Conservation (phyloP, 2,797 vertebrate species). For the Perdix hodgsoniae region DNA sequence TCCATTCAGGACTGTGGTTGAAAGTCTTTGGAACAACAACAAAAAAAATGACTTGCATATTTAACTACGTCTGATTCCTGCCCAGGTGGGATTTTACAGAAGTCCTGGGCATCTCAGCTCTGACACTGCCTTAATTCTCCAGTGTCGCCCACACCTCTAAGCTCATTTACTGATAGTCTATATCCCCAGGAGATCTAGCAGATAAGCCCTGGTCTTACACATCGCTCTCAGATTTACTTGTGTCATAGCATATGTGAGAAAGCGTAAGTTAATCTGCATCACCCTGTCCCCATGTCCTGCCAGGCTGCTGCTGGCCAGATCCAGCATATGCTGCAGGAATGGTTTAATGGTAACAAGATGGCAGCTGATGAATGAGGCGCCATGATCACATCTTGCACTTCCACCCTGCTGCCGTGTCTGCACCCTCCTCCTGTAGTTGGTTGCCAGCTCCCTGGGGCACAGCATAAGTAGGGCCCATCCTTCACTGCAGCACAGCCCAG, state of each 20-base stretch:
- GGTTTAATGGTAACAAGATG: not conserved
- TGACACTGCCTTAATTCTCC: not conserved
- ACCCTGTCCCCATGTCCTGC: not conserved
- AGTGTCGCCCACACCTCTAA: not conserved
- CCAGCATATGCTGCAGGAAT: not conserved
- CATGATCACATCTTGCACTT: not conserved
- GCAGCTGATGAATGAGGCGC: not conserved
- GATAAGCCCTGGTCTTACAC: not conserved
- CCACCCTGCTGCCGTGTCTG: not conserved
- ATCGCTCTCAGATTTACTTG: not conserved
- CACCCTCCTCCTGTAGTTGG: too few relatives aligned
- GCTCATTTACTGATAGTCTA: not conserved
- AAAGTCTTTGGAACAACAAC: not conserved
- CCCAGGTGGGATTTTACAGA: not conserved
- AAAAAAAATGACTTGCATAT: not conserved
- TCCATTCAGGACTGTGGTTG: not conserved
- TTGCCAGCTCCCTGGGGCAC: not conserved
- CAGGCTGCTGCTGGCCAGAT: not conserved
- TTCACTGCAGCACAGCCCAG: fast-evolving
- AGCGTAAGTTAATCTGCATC: not conserved
- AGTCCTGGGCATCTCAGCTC: not conserved
- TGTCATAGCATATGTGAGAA: not conserved
- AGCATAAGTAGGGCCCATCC: not conserved
- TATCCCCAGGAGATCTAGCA: not conserved
- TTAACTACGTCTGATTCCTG: not conserved